Base-by-base conservation (phyloP, 2,113 vertebrate species). In the Lagopus leucura region DNA sequence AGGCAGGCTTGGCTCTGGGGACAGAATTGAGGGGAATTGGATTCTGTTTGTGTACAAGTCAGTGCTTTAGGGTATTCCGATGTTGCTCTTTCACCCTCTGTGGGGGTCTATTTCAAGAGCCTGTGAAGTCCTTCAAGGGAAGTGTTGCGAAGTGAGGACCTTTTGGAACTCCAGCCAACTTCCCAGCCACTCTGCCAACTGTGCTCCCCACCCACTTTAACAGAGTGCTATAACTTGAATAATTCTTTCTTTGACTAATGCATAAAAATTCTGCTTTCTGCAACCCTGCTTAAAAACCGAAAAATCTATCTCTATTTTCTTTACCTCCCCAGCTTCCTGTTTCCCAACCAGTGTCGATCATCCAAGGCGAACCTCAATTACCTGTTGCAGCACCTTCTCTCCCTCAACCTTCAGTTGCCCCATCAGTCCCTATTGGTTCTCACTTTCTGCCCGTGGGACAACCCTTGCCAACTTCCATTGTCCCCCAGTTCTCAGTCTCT, bases 271-370 rank as follows among this genome's bases (percentile, higher is more conserved):
- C 92, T 98, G 97, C 98, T 98, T 97, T 97, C 96, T 50, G 97
- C 97, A 95, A 55, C 96, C 91, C 95, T 98, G 96, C 97, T 97
- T 96, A 96, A 95, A 95, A 97, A 94, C 93, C 95, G 52, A 88
- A 95, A 96, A 85, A 55, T 92, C 96, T 95, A 77, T 98, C 92
- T 97, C 89, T 98, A 97, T 98, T 98, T 98, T 98, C 97, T 98
- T 97, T 98, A 97, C 98, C 94, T 98, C 97, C 97, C 96, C 98
- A 98, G 98, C 98, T 98, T 98, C 97, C 98, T 97, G 98, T 98
- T 96, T 97, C 98, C 96, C 97, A 98, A 82, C 92, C 96, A 97
- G 96, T 98, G 96, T 89, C 97, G 97, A 95, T 97, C 97, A 95
- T 98, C 94, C 98, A 98, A 97, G 97, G 97, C 95, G 97, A 98